Percentiles rank a stretch among this genome's conserved stretches.
Conservation (phyloP, 2,797 vertebrate genomes). For the Balearica regulorum region DNA sequence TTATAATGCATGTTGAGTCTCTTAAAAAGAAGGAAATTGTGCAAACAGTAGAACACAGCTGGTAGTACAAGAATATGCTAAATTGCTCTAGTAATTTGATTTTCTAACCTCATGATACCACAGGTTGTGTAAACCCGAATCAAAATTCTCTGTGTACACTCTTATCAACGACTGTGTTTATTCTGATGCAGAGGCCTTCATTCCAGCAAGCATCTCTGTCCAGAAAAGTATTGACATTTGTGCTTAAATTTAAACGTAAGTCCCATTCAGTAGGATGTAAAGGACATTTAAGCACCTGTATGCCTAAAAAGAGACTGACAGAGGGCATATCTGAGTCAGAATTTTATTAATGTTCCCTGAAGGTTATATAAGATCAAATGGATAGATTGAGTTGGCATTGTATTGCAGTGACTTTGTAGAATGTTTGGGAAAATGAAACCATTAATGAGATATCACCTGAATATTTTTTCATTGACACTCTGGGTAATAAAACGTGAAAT, state of each 20-base stretch:
- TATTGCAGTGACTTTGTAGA: constrained; percentile 44
- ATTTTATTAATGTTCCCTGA: constrained; percentile 57
- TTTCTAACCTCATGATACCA: constrained; percentile 17
- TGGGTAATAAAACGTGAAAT: constrained; percentile 39
- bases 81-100: constrained; percentile 4
- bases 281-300: constrained; percentile 48
- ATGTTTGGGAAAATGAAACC: constrained; percentile 55
- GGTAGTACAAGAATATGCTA: background rate
- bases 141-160: constrained; percentile 39
- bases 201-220: constrained; percentile 37
- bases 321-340: constrained; percentile 48
- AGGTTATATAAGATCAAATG: constrained; percentile 49
- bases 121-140: constrained; percentile 26
- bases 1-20: background rate
- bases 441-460: constrained; percentile 44
- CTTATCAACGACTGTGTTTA: constrained; percentile 42
- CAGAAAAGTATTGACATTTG: constrained; percentile 57
- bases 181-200: constrained; percentile 31
- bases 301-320: constrained; percentile 42
- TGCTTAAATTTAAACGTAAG: constrained; percentile 45
- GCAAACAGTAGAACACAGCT: background rate
- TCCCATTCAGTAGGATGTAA: constrained; percentile 16
- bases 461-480: constrained; percentile 42
- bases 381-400: constrained; percentile 38
- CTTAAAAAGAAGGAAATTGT: background rate